Conservation (phyloP, 2,888 invertebrate species). For the Hydroisotoma schaefferi region DNA sequence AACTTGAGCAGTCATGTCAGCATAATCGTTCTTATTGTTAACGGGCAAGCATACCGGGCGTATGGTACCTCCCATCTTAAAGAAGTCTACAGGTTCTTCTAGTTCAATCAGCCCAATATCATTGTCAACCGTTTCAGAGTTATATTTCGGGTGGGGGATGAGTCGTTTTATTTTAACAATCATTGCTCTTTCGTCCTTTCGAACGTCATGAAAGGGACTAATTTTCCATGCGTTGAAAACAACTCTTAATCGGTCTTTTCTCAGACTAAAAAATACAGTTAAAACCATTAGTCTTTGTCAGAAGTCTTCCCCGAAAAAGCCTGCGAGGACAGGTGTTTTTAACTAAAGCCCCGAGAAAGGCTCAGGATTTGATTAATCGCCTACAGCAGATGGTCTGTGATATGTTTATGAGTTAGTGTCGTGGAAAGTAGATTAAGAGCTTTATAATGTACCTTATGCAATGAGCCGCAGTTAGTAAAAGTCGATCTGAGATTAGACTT, state of each 20-base stretch:
- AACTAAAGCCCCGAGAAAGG: too few relatives aligned
- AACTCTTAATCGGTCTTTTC: constrained; percentile 25
- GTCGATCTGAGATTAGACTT: constrained; percentile 66
- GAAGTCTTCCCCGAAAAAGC: too few relatives aligned
- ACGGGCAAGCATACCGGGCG: constrained; percentile 15
- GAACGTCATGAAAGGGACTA: background rate
- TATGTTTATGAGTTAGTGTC: too few relatives aligned
- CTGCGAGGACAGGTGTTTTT: too few relatives aligned
- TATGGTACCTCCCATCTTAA: background rate
- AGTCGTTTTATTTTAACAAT: constrained; percentile 24
- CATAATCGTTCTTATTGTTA: background rate
- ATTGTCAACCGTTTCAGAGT: constrained; percentile 19
- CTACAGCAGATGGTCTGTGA: too few relatives aligned
- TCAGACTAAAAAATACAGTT: constrained; percentile 14
- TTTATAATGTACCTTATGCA: too few relatives aligned
- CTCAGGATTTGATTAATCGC: too few relatives aligned
- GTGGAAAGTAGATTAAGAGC: too few relatives aligned
- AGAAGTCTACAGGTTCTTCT: constrained; percentile 13
- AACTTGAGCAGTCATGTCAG: background rate
- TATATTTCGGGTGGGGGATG: constrained; percentile 23
- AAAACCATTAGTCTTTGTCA: constrained; percentile 2
- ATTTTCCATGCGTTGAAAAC: constrained; percentile 25
- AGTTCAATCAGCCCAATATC: constrained; percentile 29
- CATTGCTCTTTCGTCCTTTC: constrained; percentile 16
- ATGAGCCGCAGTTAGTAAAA: constrained; percentile 73